Conservation (phyloP, 1,140 invertebrate genomes). For the Pseudobourletiella spinata region DNA sequence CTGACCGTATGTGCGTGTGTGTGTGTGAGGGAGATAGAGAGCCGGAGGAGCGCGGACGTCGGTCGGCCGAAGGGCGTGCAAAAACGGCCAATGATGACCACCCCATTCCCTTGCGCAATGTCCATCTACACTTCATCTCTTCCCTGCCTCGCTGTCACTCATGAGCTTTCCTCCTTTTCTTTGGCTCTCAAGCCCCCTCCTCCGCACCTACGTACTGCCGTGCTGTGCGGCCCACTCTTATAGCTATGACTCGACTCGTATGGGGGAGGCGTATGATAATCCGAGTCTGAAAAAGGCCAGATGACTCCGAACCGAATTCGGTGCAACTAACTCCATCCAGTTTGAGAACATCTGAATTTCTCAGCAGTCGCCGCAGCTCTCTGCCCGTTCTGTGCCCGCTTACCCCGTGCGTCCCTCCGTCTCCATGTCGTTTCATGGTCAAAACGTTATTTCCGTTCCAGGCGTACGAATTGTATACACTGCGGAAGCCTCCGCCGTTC, state of each 20-base stretch:
- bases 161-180: neutral
- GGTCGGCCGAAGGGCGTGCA: constrained; percentile 13
- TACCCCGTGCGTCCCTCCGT: too few species aligned
- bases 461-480: too few species aligned
- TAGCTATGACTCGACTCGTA: too few species aligned
- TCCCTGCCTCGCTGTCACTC: neutral
- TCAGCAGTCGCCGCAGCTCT: too few species aligned
- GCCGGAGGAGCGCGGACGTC: constrained; percentile 4
- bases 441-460: too few species aligned
- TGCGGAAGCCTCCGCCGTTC: too few species aligned
- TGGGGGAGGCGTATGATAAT: neutral
- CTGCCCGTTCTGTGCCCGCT: too few species aligned
- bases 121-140: neutral
- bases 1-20: neutral
- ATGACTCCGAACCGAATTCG: neutral
- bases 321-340: constrained; percentile 1
- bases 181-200: neutral
- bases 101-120: neutral
- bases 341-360: too few species aligned
- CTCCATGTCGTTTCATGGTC: too few species aligned
- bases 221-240: too few species aligned
- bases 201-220: neutral
- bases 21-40: neutral
- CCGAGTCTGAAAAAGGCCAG: neutral
- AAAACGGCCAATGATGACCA: constrained; percentile 21